phyloP scores from a whole-genome alignment of 2,113 vertebrate species.

The Rynchops niger region DNA sequence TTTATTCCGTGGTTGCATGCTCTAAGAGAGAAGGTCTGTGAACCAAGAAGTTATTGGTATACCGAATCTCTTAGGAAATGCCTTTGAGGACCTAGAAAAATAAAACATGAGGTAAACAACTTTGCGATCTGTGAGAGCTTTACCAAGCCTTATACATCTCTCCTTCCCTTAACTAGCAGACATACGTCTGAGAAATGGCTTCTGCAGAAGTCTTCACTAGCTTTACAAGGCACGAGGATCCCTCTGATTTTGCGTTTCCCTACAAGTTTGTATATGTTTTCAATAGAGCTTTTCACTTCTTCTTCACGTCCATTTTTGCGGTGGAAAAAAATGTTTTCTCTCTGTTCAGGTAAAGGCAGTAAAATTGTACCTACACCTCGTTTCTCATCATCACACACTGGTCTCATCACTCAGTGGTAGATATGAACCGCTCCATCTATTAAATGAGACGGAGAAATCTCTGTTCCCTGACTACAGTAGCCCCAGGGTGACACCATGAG shows the following conservation, averaged over 20 bases:
- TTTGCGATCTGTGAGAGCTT: not conserved
- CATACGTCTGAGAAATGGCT: not conserved
- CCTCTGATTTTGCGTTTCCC: not conserved
- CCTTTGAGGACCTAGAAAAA: not conserved
- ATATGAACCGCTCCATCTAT: not conserved
- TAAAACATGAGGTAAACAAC: not conserved
- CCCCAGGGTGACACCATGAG: not conserved
- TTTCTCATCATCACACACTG: not conserved
- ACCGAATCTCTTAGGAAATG: not conserved
- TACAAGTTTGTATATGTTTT: not conserved
- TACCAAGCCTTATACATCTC: rapidly evolving
- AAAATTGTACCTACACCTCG: not conserved
- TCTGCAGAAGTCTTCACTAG: not conserved
- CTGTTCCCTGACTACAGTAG: not conserved
- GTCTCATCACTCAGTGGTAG: not conserved
- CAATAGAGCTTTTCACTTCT: not conserved
- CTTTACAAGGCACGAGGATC: not conserved
- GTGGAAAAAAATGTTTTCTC: not conserved
- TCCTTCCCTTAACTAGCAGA: not conserved
- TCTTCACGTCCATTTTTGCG: not conserved
- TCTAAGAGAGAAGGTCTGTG: not conserved
- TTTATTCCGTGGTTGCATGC: not conserved
- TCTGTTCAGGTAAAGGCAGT: not conserved
- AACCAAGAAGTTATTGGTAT: not conserved
- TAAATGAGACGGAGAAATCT: not conserved